These are phyloP conservation scores for Equus quagga DNA, from an alignment of 2,113 vertebrate species.

Conservation along the genomic window DNA sequence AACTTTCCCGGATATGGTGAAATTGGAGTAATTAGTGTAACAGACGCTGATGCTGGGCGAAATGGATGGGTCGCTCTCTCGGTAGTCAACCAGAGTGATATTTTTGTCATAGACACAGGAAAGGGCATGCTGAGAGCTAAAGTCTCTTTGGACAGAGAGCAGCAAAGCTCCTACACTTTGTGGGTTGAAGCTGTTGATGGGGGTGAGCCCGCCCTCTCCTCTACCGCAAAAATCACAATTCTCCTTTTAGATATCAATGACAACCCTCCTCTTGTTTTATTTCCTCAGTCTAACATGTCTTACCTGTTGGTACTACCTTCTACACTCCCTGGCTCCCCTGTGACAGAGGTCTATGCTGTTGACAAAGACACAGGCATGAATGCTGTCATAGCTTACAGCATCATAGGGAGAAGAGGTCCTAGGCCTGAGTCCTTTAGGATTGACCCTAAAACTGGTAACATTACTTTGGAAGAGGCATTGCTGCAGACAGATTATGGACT, in stretches of 20 bases:
- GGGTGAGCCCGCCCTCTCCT: constrained; percentile 96
- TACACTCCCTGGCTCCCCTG: constrained; percentile 96
- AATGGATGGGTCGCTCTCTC: constrained; percentile 98
- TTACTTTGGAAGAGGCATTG: constrained; percentile 95
- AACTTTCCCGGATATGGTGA: constrained; percentile 98
- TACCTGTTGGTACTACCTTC: constrained; percentile 96
- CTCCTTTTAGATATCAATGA: constrained; percentile 98
- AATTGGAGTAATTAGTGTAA: constrained; percentile 97
- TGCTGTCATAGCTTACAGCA: constrained; percentile 98
- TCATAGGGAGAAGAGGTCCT: constrained; percentile 96
- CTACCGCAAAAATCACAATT: constrained; percentile 95
- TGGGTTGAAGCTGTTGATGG: constrained; percentile 97
- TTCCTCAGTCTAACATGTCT: constrained; percentile 98
- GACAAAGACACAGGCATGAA: constrained; percentile 99
- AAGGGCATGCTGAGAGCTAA: constrained; percentile 95
- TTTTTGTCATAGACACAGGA: constrained; percentile 98
- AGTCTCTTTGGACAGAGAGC: constrained; percentile 96
- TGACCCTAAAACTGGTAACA: constrained; percentile 97
- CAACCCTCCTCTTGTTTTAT: constrained; percentile 97
- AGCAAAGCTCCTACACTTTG: constrained; percentile 96
- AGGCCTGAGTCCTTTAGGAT: constrained; percentile 96
- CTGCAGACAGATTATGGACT: constrained; percentile 94
- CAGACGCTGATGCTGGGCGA: constrained; percentile 94
- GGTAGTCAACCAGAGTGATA: constrained; percentile 96
- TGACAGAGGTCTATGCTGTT: constrained; percentile 98